Conservation (phyloP, 2,797 vertebrate genomes). For the Neosilurus mollespiculum region DNA sequence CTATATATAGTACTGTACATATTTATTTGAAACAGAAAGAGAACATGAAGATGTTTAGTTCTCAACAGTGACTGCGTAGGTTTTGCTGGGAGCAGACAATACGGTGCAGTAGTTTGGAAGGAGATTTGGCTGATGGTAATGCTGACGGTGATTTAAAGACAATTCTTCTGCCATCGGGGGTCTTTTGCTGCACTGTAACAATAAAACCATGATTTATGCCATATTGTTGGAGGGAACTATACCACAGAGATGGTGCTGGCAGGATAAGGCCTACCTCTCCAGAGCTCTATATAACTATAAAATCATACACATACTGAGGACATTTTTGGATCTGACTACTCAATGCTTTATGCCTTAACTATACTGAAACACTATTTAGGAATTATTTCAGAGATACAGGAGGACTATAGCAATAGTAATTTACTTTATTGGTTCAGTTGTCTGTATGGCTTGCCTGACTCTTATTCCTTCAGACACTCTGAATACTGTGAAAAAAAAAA, state of each 20-base stretch:
- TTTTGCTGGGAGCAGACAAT: slow-evolving; percentile 60
- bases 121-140: slow-evolving; percentile 62
- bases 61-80: slow-evolving; percentile 63
- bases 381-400: slow-evolving; percentile 20
- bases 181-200: slow-evolving; percentile 67
- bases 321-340: slow-evolving; percentile 30
- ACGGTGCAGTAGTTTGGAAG: slow-evolving; percentile 51
- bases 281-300: slow-evolving; percentile 37
- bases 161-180: slow-evolving; percentile 62
- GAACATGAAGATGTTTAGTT: slow-evolving; percentile 77
- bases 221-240: slow-evolving; percentile 55
- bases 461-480: not conserved
- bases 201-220: slow-evolving; percentile 66
- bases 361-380: not conserved
- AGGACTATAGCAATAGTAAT: not conserved
- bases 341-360: slow-evolving; percentile 17
- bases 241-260: slow-evolving; percentile 48
- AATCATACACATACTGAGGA: slow-evolving; percentile 28
- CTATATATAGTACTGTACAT: slow-evolving; percentile 63
- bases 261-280: slow-evolving; percentile 40
- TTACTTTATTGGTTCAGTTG: not conserved
- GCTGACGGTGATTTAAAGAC: slow-evolving; percentile 70
- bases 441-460: not conserved
- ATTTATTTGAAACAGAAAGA: slow-evolving; percentile 76
- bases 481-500: not conserved